Percentiles rank a stretch among this genome's conserved stretches.
These are phyloP conservation scores for Chamaea fasciata DNA, from an alignment of 2,113 vertebrate genomes.

Conservation along the genomic window DNA sequence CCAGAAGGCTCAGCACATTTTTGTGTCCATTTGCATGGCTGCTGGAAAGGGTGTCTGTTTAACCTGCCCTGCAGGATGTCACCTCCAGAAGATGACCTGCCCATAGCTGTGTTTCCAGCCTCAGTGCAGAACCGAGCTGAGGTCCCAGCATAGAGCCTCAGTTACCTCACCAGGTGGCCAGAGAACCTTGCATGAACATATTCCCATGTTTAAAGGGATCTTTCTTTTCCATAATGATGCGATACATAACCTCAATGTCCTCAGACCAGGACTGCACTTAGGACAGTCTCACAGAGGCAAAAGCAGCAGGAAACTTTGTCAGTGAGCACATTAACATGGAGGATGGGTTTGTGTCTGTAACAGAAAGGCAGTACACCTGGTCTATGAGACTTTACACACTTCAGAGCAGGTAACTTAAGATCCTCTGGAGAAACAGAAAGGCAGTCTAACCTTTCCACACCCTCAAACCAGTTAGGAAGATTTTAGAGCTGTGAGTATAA, in stretches of 20 bases:
- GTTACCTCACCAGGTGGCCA: neutral
- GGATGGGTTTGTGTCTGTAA: neutral
- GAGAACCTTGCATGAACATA: neutral
- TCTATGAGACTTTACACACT: neutral
- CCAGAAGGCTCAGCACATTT: neutral
- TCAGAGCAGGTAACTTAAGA: neutral
- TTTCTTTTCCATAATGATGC: neutral
- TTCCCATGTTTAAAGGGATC: neutral
- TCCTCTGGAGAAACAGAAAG: neutral
- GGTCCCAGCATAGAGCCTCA: fast-evolving
- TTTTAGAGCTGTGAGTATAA: neutral
- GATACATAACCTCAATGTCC: neutral
- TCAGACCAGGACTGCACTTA: neutral
- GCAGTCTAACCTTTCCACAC: neutral
- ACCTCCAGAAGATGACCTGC: neutral
- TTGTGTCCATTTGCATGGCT: neutral
- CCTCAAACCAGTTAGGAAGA: neutral
- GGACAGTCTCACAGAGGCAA: neutral
- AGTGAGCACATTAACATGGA: neutral
- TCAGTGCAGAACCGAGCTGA: neutral
- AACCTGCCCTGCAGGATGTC: neutral
- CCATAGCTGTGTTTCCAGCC: neutral
- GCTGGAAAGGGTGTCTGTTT: neutral
- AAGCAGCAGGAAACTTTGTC: neutral
- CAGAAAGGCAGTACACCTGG: neutral